Conservation (phyloP, 1,140 invertebrate genomes). For the Laupala kohalensis region DNA sequence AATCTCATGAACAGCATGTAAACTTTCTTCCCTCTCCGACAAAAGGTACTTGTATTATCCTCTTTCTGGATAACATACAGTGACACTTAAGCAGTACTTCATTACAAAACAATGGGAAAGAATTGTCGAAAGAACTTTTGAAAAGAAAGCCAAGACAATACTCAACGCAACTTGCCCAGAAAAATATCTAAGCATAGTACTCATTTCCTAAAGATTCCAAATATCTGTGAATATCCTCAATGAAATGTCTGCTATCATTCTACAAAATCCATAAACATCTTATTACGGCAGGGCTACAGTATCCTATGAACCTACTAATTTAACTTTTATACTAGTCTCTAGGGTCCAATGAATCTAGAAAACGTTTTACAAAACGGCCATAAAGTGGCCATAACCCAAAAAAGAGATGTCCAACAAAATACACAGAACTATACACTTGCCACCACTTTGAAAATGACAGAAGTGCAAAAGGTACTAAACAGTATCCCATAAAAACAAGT, state of each 20-base stretch:
- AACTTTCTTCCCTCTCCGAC: too few relatives aligned
- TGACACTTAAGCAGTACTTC: too few relatives aligned
- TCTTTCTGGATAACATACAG: too few relatives aligned
- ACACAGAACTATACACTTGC: conserved; percentile 40
- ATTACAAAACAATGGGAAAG: too few relatives aligned
- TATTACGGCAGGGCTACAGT: background rate
- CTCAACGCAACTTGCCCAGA: too few relatives aligned
- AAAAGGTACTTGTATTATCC: too few relatives aligned
- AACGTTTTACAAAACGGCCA: conserved; percentile 28
- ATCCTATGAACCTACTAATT: background rate
- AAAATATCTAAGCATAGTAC: too few relatives aligned
- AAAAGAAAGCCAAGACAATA: too few relatives aligned
- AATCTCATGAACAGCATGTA: too few relatives aligned
- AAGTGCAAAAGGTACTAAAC: conserved; percentile 63
- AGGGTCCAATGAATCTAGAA: background rate
- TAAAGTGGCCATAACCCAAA: conserved; percentile 45
- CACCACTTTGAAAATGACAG: conserved; percentile 53
- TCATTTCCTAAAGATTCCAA: background rate
- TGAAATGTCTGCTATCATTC: background rate
- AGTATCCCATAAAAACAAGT: conserved; percentile 73
- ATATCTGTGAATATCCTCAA: background rate
- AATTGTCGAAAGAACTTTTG: too few relatives aligned
- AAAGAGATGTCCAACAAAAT: conserved; percentile 47
- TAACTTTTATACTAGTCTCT: background rate
- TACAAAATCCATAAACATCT: background rate